Percentiles rank a stretch among this genome's conserved stretches.
phyloP scores from a whole-genome alignment of 2,888 invertebrate genomes.

The Eilema griseolum region DNA sequence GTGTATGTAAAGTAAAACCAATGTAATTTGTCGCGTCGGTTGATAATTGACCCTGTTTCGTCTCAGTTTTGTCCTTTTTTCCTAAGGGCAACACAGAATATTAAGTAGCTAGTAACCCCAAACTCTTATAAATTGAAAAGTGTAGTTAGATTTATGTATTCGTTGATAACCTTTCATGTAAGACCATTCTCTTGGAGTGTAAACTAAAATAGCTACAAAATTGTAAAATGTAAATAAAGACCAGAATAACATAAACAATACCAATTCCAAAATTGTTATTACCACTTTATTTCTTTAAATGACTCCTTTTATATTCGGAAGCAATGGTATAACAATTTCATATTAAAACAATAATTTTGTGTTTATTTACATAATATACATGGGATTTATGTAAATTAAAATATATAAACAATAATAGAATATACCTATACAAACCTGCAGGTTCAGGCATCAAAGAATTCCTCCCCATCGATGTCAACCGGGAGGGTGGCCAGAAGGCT shows the following conservation, averaged over 20 bases:
- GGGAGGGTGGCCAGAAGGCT: too few species aligned
- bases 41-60: slow-evolving; percentile 73
- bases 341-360: too few species aligned
- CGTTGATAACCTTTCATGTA: not conserved
- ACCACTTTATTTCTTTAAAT: too few species aligned
- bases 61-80: slow-evolving; percentile 39
- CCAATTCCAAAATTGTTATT: not conserved
- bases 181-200: not conserved
- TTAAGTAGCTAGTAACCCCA: slow-evolving; percentile 14
- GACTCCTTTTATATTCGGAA: too few species aligned
- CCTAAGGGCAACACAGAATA: slow-evolving; percentile 65
- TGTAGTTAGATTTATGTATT: not conserved
- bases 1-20: slow-evolving; percentile 37
- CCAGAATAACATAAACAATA: too few species aligned
- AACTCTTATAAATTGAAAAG: not conserved
- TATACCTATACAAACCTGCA: too few species aligned
- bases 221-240: not conserved
- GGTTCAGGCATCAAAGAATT: too few species aligned
- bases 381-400: too few species aligned
- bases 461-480: too few species aligned
- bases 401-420: too few species aligned
- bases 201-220: not conserved
- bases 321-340: too few species aligned
- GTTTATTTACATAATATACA: too few species aligned
- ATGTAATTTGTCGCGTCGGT: slow-evolving; percentile 69